phyloP scores from a whole-genome alignment of 2,113 vertebrate genomes.

The Ivindomyrus marchei region DNA sequence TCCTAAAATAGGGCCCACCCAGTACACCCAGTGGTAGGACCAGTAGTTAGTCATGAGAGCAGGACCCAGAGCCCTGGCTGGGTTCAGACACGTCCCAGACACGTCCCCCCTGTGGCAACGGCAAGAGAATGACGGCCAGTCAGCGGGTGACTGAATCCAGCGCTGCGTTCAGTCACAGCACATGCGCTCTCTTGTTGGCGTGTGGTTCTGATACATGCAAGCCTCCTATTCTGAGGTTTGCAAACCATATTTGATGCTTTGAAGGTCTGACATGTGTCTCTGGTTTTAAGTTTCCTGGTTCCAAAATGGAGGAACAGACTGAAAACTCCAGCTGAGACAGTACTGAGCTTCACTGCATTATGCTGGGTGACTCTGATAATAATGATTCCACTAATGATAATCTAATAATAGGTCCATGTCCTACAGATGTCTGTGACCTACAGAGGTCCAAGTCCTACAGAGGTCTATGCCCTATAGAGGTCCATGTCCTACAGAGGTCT shows the following conservation, averaged over 20 bases:
- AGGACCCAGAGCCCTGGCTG: conserved; percentile 63
- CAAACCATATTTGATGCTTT: background rate
- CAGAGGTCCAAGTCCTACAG: too few relatives aligned
- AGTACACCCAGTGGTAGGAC: conserved; percentile 70
- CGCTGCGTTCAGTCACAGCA: background rate
- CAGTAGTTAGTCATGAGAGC: conserved; percentile 61
- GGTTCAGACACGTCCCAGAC: conserved; percentile 67
- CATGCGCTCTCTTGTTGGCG: background rate
- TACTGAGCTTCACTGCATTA: background rate
- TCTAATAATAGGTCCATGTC: background rate
- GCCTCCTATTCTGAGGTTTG: background rate
- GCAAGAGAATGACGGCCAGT: background rate
- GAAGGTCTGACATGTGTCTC: background rate
- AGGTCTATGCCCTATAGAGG: too few relatives aligned
- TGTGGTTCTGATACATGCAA: background rate
- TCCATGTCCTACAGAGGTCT: background rate
- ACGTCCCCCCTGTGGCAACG: conserved; percentile 50
- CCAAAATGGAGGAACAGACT: background rate
- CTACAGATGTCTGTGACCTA: background rate
- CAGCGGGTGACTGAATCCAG: background rate
- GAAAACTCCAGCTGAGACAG: background rate
- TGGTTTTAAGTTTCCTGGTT: background rate
- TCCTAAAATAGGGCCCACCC: conserved; percentile 59
- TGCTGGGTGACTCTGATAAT: background rate
- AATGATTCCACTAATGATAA: background rate